phyloP scores from a whole-genome alignment of 2,888 invertebrate species.

The Melanophora roralis region DNA sequence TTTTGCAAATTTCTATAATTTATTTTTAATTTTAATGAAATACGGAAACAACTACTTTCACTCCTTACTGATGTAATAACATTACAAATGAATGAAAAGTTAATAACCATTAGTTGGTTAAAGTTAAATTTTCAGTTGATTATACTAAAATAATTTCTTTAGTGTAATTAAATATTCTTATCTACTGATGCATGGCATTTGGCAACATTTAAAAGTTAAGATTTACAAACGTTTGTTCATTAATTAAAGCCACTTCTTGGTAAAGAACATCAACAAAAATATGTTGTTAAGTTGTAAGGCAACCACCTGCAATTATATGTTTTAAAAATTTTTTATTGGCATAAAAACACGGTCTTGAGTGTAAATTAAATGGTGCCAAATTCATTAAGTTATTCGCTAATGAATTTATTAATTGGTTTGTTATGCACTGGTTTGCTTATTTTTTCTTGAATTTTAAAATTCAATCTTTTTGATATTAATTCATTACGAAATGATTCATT shows the following conservation, averaged over 20 bases:
- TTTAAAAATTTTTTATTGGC: slow-evolving; percentile 24
- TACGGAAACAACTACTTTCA: too few relatives aligned
- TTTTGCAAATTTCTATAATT: too few relatives aligned
- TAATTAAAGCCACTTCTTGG: background rate
- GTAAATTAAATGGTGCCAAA: slow-evolving; percentile 72
- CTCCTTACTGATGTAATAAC: too few relatives aligned
- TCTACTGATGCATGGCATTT: slow-evolving; percentile 47
- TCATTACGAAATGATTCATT: slow-evolving; percentile 72
- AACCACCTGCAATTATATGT: background rate
- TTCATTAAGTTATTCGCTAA: slow-evolving; percentile 68
- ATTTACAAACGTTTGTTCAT: background rate
- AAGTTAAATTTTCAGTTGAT: too few relatives aligned
- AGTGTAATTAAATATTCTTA: too few relatives aligned
- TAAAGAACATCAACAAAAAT: background rate
- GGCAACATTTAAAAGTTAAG: background rate
- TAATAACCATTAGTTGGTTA: too few relatives aligned
- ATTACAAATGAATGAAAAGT: too few relatives aligned
- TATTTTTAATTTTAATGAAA: too few relatives aligned
- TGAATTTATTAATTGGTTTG: background rate
- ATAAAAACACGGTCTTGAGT: slow-evolving; percentile 57
- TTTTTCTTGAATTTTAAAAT: slow-evolving; percentile 2
- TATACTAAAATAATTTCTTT: too few relatives aligned
- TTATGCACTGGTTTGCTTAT: background rate
- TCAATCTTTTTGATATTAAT: slow-evolving; percentile 64
- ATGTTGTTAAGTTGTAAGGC: background rate